Conservation (phyloP, 1,140 invertebrate species). For the Drosophila ohnishii region DNA sequence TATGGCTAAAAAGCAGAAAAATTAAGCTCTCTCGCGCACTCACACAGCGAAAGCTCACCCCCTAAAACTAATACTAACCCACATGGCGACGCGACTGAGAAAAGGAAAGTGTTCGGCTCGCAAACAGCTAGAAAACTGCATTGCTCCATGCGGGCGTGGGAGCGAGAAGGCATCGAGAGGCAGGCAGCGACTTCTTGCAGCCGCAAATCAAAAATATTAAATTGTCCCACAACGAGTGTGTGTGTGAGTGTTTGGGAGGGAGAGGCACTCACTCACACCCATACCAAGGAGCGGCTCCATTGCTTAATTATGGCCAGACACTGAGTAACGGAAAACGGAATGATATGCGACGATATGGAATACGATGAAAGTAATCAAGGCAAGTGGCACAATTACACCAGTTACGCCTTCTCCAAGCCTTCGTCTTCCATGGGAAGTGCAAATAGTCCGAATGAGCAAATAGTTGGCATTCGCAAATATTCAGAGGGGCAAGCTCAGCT, state of each 20-base stretch:
- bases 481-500: neutral
- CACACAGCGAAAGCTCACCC: conserved; percentile 13
- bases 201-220: conserved; percentile 38
- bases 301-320: conserved; percentile 62
- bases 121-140: conserved; percentile 64
- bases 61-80: conserved; percentile 5
- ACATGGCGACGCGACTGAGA: conserved; percentile 8
- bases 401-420: conserved; percentile 3
- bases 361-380: conserved; percentile 65
- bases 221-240: conserved; percentile 1
- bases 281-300: conserved; percentile 35
- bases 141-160: conserved; percentile 31
- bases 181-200: conserved; percentile 47
- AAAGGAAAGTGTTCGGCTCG: conserved; percentile 51
- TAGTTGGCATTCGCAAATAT: conserved; percentile 19
- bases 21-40: conserved; percentile 49
- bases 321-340: conserved; percentile 13
- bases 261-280: conserved; percentile 19
- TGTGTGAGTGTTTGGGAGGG: conserved; percentile 19
- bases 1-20: conserved; percentile 49
- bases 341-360: conserved; percentile 36
- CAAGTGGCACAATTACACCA: conserved; percentile 55
- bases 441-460: conserved; percentile 22
- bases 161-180: conserved; percentile 13
- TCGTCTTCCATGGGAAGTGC: conserved; percentile 35